A percentile compares a stretch with the other conserved stretches of the same genome.
Evolutionary conservation across 2,797 vertebrate species (phyloP).

Genomic region (Mareca penelope): DNA sequence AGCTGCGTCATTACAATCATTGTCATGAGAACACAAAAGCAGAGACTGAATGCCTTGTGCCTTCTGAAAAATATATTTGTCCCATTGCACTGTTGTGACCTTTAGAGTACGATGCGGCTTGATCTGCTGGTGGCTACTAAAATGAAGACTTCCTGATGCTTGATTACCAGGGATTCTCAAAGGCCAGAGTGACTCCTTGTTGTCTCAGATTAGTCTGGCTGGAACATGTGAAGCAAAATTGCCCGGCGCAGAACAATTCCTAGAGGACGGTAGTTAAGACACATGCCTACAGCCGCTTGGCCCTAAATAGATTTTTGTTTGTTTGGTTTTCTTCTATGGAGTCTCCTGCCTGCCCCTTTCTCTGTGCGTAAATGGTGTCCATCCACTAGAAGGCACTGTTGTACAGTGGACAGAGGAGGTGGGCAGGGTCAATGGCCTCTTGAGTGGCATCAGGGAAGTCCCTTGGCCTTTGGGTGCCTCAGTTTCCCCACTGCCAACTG

Average conservation of each 20-base stretch:
- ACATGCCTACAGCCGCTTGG: background rate
- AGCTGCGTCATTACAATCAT: conserved; percentile 66
- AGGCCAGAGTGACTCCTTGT: background rate
- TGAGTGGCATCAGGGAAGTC: background rate
- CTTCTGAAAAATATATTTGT: conserved; percentile 48
- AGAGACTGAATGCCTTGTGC: conserved; percentile 35
- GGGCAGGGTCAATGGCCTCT: background rate
- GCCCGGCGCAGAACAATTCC: background rate
- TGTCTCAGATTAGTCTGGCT: background rate
- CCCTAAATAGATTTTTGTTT: fast-evolving
- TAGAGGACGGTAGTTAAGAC: background rate
- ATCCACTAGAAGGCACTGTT: conserved; percentile 58
- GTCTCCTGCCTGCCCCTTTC: background rate
- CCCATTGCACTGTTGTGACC: conserved; percentile 36
- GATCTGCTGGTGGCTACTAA: background rate
- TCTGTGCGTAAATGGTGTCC: background rate
- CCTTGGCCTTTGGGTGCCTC: background rate
- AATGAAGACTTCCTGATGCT: conserved; percentile 19
- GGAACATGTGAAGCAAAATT: background rate
- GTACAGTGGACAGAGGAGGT: conserved; percentile 10
- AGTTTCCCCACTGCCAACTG: conserved; percentile 8
- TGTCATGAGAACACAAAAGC: conserved; percentile 71
- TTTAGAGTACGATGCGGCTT: background rate
- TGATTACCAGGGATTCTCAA: conserved; percentile 11
- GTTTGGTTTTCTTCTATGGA: background rate